phyloP scores from a whole-genome alignment of 2,797 vertebrate species.

The Allobates femoralis region DNA sequence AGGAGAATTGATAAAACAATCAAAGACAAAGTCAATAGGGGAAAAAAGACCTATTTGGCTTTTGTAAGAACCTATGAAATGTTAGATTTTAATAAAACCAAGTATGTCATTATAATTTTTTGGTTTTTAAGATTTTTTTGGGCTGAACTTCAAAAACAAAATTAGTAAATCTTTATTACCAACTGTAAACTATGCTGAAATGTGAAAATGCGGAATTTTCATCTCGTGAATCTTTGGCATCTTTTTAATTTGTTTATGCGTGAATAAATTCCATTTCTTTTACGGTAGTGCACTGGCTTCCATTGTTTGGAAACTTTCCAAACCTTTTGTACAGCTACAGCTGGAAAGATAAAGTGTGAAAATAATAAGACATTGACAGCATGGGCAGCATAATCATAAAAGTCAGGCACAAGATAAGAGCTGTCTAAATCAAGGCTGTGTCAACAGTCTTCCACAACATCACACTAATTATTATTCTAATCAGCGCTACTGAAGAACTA shows the following conservation, averaged over 20 bases:
- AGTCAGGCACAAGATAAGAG: conserved; percentile 62
- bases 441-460: neutral
- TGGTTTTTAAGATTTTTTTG: neutral
- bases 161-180: neutral
- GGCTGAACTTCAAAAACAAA: neutral
- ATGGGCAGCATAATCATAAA: conserved; percentile 43
- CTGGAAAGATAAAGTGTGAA: conserved; percentile 51
- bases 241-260: conserved; percentile 21
- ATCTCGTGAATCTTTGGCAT: neutral
- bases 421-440: conserved; percentile 57
- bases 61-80: neutral
- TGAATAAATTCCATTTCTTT: conserved; percentile 3
- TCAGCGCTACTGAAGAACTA: conserved; percentile 60
- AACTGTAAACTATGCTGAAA: neutral
- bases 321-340: conserved; percentile 47
- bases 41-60: neutral
- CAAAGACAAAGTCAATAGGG: neutral
- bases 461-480: conserved; percentile 70
- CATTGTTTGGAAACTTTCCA: fast-evolving
- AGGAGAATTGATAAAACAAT: neutral
- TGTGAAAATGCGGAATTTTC: neutral
- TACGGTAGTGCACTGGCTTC: conserved; percentile 27
- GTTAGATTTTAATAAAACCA: neutral
- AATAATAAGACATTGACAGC: conserved; percentile 53
- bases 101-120: no score